Conservation (phyloP, 37 sponge, comb jelly and placozoan species). For the Eunapius fragilis region DNA sequence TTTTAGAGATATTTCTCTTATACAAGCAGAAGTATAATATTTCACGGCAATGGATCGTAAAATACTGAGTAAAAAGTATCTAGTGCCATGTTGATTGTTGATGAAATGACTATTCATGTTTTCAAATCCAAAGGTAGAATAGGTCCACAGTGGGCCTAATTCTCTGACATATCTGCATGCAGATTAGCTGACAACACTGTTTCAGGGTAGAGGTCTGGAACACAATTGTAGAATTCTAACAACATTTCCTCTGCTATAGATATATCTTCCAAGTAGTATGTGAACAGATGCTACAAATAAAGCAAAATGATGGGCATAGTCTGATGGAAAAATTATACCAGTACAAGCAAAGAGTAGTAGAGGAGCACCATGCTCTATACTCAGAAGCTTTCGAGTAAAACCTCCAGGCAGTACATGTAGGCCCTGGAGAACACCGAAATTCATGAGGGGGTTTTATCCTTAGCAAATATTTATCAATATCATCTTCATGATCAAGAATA, state of each 20-base stretch:
- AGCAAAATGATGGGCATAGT: slow-evolving; percentile 17
- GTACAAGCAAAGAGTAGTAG: no score
- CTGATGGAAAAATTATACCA: slow-evolving; percentile 1
- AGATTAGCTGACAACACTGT: neutral
- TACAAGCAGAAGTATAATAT: neutral
- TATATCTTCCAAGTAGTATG: slow-evolving; percentile 3
- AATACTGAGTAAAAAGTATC: neutral
- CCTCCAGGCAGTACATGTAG: neutral
- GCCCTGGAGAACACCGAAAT: slow-evolving; percentile 7
- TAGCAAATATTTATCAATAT: neutral
- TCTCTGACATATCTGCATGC: slow-evolving; percentile 5
- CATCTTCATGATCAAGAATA: neutral
- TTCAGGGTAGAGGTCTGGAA: neutral
- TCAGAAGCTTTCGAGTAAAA: slow-evolving; percentile 26
- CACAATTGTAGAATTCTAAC: neutral
- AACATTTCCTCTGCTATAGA: neutral
- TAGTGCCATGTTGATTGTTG: slow-evolving; percentile 12
- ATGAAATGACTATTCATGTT: slow-evolving; percentile 17
- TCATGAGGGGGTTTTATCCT: slow-evolving; percentile 24
- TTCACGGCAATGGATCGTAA: neutral
- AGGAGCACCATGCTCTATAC: slow-evolving; percentile 15
- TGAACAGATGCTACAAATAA: slow-evolving; percentile 4
- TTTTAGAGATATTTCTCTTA: neutral
- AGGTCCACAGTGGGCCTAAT: neutral
- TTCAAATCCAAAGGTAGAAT: slow-evolving; percentile 13